These are phyloP conservation scores for Zosterops pallidus DNA, from an alignment of 2,113 vertebrate species.

Conservation along the genomic window DNA sequence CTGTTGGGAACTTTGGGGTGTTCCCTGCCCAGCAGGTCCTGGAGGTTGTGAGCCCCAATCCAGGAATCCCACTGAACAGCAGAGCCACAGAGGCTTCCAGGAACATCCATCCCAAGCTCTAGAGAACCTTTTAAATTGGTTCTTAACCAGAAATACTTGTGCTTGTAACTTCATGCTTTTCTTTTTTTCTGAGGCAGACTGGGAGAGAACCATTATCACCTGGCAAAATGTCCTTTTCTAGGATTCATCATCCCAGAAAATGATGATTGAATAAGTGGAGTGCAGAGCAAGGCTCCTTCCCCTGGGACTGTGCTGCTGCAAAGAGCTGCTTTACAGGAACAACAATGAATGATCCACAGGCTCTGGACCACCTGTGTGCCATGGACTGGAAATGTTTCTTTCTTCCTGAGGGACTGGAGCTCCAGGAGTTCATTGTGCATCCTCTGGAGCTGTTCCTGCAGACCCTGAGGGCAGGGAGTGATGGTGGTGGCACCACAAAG, in stretches of 20 bases:
- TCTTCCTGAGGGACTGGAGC: not conserved
- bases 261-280: not conserved
- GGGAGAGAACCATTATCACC: not conserved
- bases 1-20: accelerated
- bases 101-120: not conserved
- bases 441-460: not conserved
- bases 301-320: not conserved
- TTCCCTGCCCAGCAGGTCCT: not conserved
- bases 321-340: not conserved
- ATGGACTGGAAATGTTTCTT: not conserved
- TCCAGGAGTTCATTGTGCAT: not conserved
- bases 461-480: not conserved
- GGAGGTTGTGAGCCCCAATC: not conserved
- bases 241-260: too few species aligned
- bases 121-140: not conserved
- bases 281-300: not conserved
- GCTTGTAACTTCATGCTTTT: not conserved
- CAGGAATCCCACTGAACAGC: not conserved
- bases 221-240: not conserved
- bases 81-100: not conserved
- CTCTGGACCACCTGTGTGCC: not conserved
- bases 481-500: not conserved
- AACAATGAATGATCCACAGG: not conserved
- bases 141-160: not conserved
- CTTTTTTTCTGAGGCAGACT: not conserved